Evolutionary conservation across 2,113 vertebrate species (phyloP), one percentile per base, ranked within the genome.

Genomic region (Neogale vison): DNA sequence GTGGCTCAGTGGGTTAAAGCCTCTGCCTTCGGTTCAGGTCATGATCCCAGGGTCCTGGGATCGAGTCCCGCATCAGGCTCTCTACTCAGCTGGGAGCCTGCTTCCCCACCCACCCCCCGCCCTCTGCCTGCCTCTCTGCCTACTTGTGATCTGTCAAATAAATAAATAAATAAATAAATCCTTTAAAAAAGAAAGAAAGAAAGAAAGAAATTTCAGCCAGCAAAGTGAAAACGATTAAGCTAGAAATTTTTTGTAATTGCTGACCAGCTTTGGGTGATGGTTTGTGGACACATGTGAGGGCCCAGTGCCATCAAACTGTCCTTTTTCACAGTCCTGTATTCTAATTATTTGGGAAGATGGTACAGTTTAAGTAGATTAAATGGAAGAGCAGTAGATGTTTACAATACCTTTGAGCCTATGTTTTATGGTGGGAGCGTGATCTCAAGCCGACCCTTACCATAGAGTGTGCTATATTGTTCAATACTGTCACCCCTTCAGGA

Each of bases 301-400:
- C 88, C 92, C 96, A 91, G 50, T 88, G 77, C 93, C 95, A 83
- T 67, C 24, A 34, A 97, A 95, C 92, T 98, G 94, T 91, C 97
- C 95, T 93, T 98, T 98, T 98, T 90, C 94, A 97, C 89, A 92
- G 52, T 92, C 74, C 90, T 95, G 59, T 65, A n/a, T 98, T 96
- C 76, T 97, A 84, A 97, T 91, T 95, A 98, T 96, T 96, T 96
- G 94, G 98, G 96, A 97, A 88, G 81, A 97, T 95, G 83, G 31
- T 95, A 29, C 39, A 59, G 84, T 97, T 98, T 98, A 98, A 98
- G 96, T 88, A 96, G 95, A 72, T 34, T 88, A 96, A 95, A 71
- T 93, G 84, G 93, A 97, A 98, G 95, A 93, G 74, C 97, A 97
- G 80, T 82, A 95, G 83, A 76, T 97, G 63, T 97, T 98, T 95